phyloP scores from a whole-genome alignment of 35 echinoderm and acorn worm genomes.

The Ptychodera flava region DNA sequence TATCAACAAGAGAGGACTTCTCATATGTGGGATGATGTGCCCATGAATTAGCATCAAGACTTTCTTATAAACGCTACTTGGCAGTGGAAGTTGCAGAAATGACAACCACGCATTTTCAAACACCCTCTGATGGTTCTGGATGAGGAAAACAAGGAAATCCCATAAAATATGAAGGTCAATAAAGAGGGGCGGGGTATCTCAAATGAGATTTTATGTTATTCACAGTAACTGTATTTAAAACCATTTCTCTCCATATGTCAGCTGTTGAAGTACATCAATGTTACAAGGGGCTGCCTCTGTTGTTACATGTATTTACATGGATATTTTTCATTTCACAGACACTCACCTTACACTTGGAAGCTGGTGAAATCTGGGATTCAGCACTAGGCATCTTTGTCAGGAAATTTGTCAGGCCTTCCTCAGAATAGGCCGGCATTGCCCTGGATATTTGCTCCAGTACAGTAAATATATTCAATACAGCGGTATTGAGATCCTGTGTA shows the following conservation, averaged over 20 bases:
- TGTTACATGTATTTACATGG: too few species aligned
- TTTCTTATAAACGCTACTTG: conserved; percentile 69
- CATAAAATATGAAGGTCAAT: conserved; percentile 6
- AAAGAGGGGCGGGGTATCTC: too few species aligned
- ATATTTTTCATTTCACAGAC: too few species aligned
- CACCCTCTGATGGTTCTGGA: conserved; percentile 63
- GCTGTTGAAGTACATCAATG: too few species aligned
- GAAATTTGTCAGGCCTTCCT: not conserved
- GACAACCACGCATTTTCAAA: conserved; percentile 77
- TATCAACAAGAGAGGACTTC: conserved; percentile 68
- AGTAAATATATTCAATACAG: not conserved
- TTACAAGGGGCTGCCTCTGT: too few species aligned
- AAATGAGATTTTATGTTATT: too few species aligned
- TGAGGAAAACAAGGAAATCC: conserved; percentile 4
- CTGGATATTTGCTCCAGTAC: not conserved
- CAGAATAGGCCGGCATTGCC: not conserved
- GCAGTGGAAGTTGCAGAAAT: conserved; percentile 78
- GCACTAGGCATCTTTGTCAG: not conserved
- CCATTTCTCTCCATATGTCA: too few species aligned
- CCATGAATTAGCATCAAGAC: conserved; percentile 77
- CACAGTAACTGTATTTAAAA: too few species aligned
- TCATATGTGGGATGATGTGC: conserved; percentile 86
- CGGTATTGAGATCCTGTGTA: too few species aligned
- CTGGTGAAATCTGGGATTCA: too few species aligned
- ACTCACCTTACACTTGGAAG: too few species aligned